These are phyloP conservation scores for Bujurquina vittata DNA, from an alignment of 2,113 vertebrate genomes.

Conservation along the genomic window DNA sequence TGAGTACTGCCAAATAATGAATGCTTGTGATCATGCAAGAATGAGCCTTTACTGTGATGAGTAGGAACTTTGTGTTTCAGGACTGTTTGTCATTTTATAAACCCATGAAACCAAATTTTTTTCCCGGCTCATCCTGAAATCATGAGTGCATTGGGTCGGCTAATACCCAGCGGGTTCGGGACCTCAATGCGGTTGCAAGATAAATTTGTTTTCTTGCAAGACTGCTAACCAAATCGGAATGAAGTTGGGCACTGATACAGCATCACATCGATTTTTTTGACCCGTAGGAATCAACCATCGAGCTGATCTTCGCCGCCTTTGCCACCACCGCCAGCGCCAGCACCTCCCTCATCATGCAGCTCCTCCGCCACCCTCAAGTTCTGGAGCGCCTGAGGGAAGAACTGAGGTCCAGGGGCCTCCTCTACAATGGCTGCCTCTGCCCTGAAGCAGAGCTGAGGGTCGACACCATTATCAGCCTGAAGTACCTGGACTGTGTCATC, in stretches of 20 bases:
- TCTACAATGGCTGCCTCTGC: conserved; percentile 91
- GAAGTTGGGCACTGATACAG: neutral
- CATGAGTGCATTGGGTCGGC: neutral
- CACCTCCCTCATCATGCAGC: conserved; percentile 97
- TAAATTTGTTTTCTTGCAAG: neutral
- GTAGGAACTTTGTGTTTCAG: neutral
- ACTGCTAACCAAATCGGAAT: neutral
- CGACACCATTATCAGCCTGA: conserved; percentile 86
- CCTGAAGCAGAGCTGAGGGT: conserved; percentile 87
- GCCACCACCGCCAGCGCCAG: conserved; percentile 96
- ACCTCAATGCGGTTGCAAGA: neutral
- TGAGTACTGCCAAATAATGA: neutral
- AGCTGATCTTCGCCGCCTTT: conserved; percentile 95
- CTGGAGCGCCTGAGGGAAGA: conserved; percentile 94
- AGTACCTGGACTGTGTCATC: conserved; percentile 97
- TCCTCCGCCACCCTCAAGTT: conserved; percentile 90
- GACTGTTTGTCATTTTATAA: neutral
- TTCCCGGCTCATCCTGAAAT: neutral
- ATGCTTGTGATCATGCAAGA: neutral
- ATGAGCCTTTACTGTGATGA: neutral
- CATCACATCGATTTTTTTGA: rapidly evolving
- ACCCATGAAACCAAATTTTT: neutral
- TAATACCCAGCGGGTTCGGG: neutral
- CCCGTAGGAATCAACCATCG: conserved; percentile 92
- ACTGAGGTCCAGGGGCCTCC: conserved; percentile 86